Evolutionary conservation across 2,888 invertebrate genomes (phyloP), one percentile per base, ranked within the genome.

Genomic region (Mystacides longicornis): DNA sequence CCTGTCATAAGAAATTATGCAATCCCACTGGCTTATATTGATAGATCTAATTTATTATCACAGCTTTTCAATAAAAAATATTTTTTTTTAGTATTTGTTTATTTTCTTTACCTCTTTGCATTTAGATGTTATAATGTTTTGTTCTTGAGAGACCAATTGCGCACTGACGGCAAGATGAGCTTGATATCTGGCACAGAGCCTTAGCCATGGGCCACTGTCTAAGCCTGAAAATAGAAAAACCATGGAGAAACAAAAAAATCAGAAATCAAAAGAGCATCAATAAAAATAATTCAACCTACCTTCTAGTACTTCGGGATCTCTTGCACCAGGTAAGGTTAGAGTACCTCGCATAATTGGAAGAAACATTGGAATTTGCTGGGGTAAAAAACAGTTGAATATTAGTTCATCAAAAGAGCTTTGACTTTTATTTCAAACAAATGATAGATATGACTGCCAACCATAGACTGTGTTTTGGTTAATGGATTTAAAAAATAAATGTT

Each of bases 321-420:
- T 78, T 0, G 88, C 86, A 0, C 90, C 88, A 0, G 93, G 90
- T 52, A 93, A 72, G 43, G 92, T 92, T 1, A 93, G 71, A 0
- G 93, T 89, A 0, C 92, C 93, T 37, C 93, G 73, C 85, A 96
- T 91, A 49, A 96, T 93, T 0, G 96, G 96, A 52, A 94, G 73
- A 70, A 96, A 95, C 71, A 92, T 89, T 2, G 95, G 94, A 64
- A 95, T 93, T 63, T 81, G 85, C 79, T 89, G 73, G 0, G 64
- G 65, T 31, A 48, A 18, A 52, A 1, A 5, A 27, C 11, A 7
- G 27, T n/a, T n/a, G n/a, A n/a, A n/a, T n/a, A n/a, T n/a, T n/a
- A n/a, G n/a, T n/a, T n/a, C n/a, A n/a, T n/a, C n/a, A n/a, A n/a
- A n/a, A n/a, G n/a, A n/a, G n/a, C n/a, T n/a, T n/a, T n/a, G n/a